Evolutionary conservation across 1,140 invertebrate species (phyloP).

Genomic region (Philaenus spumarius): DNA sequence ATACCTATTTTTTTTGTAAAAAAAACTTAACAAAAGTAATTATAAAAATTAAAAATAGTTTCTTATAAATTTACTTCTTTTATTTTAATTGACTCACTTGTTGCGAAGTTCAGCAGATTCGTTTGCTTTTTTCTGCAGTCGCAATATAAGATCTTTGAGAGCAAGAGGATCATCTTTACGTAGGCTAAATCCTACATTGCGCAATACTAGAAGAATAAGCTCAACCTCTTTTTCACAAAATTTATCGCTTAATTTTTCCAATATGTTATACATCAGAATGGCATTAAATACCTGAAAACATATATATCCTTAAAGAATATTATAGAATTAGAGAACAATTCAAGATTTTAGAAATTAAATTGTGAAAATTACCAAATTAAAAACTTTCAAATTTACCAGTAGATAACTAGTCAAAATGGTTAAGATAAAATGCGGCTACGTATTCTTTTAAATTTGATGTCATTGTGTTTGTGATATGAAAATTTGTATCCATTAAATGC

Average conservation of each 20-base stretch:
- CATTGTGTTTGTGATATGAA: no score
- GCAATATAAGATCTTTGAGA: slow-evolving; percentile 74
- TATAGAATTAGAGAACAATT: not conserved
- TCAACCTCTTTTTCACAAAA: slow-evolving; percentile 81
- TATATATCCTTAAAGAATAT: not conserved
- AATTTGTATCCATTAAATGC: no score
- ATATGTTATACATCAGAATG: slow-evolving; percentile 67
- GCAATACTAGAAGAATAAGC: slow-evolving; percentile 71
- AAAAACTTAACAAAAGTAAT: no score
- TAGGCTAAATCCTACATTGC: slow-evolving; percentile 62
- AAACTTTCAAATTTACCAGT: slow-evolving; percentile 15
- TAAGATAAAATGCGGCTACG: no score
- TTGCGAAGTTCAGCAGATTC: slow-evolving; percentile 28
- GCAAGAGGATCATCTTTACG: slow-evolving; percentile 80
- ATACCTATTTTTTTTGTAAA: no score
- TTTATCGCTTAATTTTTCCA: slow-evolving; percentile 51
- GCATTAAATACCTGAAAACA: slow-evolving; percentile 59
- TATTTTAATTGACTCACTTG: slow-evolving; percentile 44
- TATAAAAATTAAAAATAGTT: no score
- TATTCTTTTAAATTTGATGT: no score
- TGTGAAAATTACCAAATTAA: not conserved
- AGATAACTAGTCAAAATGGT: no score
- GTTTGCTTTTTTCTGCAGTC: slow-evolving; percentile 51
- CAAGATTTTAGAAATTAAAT: not conserved
- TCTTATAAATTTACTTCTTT: no score